Base-by-base conservation (phyloP, 2,888 invertebrate species). In the Andrena praecox region DNA sequence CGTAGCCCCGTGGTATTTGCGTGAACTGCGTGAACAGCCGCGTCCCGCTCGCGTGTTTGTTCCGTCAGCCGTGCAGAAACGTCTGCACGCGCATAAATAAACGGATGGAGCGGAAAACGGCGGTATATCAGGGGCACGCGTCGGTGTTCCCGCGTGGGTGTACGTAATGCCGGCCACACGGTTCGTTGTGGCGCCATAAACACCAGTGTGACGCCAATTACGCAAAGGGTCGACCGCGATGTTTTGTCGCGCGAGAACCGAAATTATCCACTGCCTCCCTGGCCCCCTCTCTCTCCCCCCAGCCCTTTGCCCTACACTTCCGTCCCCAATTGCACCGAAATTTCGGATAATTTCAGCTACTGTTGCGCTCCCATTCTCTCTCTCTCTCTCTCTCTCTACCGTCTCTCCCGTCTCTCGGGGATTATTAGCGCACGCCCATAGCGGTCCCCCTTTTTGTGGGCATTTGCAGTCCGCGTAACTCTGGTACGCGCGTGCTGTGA, bases 131-230 rank as follows among this genome's bases (percentile, higher is more conserved):
- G 64, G 64, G 29, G 31, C 31, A 31, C 33, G 71, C 16, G 31
- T 27, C 59, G 29, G 33, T 35, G 66, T 10, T 8, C 2, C 42
- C 16, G 31, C n/a, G 59, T 69, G 48, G 52, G 54, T 42, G 68
- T 56, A 62, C 73, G 71, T 75, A 79, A 80, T 66, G 79, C 77
- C 31, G 68, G 74, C 71, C 80, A 33, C 77, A 78, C 72, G 64
- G 67, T 77, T 75, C 80, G 77, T 68, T 86, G 87, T 75, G 78
- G 68, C 66, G 64, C 80, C 78, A 84, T 90, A 90, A 90, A 90
- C 87, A 89, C 86, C 90, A 85, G 85, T 87, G 89, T 89, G 88
- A 89, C 87, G 90, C 90, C 91, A 91, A 91, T 91, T 91, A 91
- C 87, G 89, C 86, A 85, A 90, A 89, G 89, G 91, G 89, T 86